Conservation (phyloP, 2,888 invertebrate species). For the Polyommatus icarus region DNA sequence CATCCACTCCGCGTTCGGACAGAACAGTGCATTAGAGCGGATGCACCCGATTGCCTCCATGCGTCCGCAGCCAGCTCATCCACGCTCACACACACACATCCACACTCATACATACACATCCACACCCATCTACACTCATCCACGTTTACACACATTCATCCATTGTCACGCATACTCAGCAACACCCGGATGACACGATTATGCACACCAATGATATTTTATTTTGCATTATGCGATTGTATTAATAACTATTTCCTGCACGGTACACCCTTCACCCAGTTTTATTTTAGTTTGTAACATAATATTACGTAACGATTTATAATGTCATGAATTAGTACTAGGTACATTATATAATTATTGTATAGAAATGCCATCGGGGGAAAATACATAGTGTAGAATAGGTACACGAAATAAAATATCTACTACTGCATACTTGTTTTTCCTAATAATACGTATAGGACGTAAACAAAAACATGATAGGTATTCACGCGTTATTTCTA, state of each 20-base stretch:
- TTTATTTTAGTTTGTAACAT: not conserved
- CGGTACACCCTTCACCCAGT: not conserved
- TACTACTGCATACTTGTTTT: not conserved
- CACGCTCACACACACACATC: constrained; percentile 32
- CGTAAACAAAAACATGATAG: not conserved
- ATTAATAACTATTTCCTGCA: not conserved
- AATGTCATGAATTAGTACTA: no score
- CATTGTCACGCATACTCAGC: constrained; percentile 35
- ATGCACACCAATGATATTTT: constrained; percentile 51
- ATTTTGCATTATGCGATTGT: constrained; percentile 26
- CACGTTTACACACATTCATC: constrained; percentile 32
- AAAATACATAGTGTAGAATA: not conserved
- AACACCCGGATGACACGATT: constrained; percentile 59
- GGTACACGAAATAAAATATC: not conserved
- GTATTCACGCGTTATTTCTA: not conserved
- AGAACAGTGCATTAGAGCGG: constrained; percentile 45
- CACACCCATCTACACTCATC: constrained; percentile 33
- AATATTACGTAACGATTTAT: no score
- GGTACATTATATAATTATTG: not conserved
- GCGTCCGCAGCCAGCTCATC: constrained; percentile 45
- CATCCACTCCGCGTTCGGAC: not conserved
- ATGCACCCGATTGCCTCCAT: constrained; percentile 49
- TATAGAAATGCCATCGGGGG: not conserved
- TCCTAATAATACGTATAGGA: not conserved
- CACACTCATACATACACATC: constrained; percentile 33